A percentile compares a stretch with the other conserved stretches of the same genome.
Conservation (phyloP, 2,113 vertebrate genomes). For the Odobenus rosmarus region DNA sequence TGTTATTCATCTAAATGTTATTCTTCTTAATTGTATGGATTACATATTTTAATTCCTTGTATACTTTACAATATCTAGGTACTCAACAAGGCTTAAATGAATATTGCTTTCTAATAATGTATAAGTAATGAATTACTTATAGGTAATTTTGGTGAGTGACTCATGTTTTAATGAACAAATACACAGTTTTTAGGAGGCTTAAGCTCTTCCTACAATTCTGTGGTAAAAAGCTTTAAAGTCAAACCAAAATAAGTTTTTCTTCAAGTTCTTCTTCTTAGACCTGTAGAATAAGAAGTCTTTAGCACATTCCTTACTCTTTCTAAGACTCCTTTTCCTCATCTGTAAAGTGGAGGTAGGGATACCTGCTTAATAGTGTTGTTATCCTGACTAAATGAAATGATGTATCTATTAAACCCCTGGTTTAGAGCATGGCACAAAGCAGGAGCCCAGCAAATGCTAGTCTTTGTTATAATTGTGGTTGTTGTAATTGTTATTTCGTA, state of each 20-base stretch:
- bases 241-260: not conserved
- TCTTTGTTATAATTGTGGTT: not conserved
- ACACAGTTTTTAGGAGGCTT: not conserved
- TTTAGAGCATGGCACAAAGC: not conserved
- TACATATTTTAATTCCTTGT: not conserved
- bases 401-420: not conserved
- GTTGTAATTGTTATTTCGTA: not conserved
- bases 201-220: not conserved
- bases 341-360: not conserved
- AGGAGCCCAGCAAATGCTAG: not conserved
- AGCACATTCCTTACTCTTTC: not conserved
- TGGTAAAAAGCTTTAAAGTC: not conserved
- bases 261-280: not conserved
- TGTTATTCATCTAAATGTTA: not conserved
- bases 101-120: not conserved
- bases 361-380: not conserved
- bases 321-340: not conserved
- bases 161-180: not conserved
- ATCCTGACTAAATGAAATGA: not conserved
- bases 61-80: not conserved
- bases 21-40: not conserved
- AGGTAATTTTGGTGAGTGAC: not conserved
- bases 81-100: not conserved
- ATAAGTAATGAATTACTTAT: not conserved
- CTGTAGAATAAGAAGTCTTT: not conserved